Evolutionary conservation across 2,113 vertebrate species (phyloP).

Genomic region (Nyctibius bracteatus): DNA sequence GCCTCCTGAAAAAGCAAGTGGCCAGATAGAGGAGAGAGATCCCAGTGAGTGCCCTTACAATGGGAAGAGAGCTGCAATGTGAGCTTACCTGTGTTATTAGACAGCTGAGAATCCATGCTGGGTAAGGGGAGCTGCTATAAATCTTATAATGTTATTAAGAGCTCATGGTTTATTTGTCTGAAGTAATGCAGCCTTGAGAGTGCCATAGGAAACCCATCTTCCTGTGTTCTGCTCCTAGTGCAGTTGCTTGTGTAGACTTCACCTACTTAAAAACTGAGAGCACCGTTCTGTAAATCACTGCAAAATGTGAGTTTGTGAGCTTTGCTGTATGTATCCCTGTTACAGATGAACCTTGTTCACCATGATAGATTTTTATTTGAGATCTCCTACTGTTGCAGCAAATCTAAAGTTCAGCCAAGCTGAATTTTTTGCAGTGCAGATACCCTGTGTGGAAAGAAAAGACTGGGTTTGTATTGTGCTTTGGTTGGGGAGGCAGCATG

Average conservation of each 20-base stretch:
- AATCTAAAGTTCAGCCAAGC: not conserved
- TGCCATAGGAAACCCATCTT: not conserved
- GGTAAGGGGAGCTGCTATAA: not conserved
- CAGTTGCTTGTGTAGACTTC: not conserved
- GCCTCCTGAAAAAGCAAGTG: not conserved
- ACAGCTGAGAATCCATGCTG: not conserved
- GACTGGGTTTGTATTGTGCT: not conserved
- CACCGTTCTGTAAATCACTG: not conserved
- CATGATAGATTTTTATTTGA: not conserved
- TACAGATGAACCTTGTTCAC: not conserved
- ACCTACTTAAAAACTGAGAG: not conserved
- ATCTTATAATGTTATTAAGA: not conserved
- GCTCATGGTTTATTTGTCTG: not conserved
- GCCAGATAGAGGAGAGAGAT: not conserved
- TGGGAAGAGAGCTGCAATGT: not conserved
- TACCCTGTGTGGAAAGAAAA: not conserved
- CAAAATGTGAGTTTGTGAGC: not conserved
- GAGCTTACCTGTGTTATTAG: not conserved
- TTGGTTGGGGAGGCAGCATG: not conserved
- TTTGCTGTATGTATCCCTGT: not conserved
- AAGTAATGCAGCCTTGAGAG: not conserved
- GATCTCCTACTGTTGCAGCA: not conserved
- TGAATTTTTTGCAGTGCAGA: not conserved
- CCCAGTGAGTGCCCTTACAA: accelerated
- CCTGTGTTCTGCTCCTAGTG: not conserved